Conservation (phyloP, 2,113 vertebrate genomes). For the Empidonax traillii region DNA sequence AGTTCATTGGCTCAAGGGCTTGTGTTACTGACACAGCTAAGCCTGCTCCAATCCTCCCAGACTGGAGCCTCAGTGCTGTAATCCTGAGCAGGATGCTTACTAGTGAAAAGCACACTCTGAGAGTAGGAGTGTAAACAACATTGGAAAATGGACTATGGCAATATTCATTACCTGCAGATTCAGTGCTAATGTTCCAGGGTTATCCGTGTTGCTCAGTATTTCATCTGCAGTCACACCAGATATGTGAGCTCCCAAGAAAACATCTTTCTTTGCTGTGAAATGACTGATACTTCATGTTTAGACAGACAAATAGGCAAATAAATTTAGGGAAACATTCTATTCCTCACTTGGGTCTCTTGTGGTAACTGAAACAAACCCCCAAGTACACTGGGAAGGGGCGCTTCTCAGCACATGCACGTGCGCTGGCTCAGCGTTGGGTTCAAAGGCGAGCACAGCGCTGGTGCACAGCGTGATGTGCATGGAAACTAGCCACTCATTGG, state of each 20-base stretch:
- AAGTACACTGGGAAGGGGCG: background rate
- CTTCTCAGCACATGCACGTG: background rate
- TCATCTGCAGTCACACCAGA: conserved; percentile 54
- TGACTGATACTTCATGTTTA: background rate
- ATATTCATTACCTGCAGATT: conserved; percentile 72
- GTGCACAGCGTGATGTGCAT: background rate
- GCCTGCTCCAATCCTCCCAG: background rate
- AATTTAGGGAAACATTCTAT: background rate
- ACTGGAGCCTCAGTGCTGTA: background rate
- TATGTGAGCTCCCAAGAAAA: conserved; percentile 29
- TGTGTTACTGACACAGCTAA: conserved; percentile 30
- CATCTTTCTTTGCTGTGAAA: background rate
- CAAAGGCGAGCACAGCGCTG: background rate
- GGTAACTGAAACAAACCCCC: conserved; percentile 1
- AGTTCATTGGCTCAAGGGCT: conserved; percentile 13
- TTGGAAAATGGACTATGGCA: conserved; percentile 58
- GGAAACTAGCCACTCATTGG: background rate
- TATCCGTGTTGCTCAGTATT: conserved; percentile 51
- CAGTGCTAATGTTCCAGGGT: conserved; percentile 53
- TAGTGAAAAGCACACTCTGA: conserved; percentile 17
- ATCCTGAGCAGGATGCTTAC: conserved; percentile 36
- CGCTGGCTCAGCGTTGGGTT: background rate
- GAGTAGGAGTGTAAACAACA: conserved; percentile 59
- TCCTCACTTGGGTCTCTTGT: background rate
- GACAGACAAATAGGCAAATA: background rate